Base-by-base conservation (phyloP, 2,797 vertebrate species). In the Crenuchus spilurus region DNA sequence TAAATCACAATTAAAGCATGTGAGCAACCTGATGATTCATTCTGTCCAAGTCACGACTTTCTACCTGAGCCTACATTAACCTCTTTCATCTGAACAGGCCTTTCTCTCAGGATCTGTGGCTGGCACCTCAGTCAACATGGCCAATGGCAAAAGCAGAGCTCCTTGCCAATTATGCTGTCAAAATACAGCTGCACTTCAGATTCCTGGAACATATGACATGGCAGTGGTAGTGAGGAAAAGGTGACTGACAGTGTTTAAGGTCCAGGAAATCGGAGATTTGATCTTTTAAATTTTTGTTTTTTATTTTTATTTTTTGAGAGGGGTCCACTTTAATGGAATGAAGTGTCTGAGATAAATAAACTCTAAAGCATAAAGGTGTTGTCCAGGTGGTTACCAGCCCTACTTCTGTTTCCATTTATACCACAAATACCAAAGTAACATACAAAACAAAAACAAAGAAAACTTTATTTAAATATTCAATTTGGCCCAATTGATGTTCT, bases 131-230 rank as follows among this genome's bases (percentile, higher is more conserved):
- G 87, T 89, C 84, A 81, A 87, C 87, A 79, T 44, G 82, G 70
- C 66, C 84, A 80, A 74, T 72, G 82, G 80, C 48, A 63, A 48
- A 58, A 86, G 79, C 88, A 87, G 84, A 0, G 0, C 74, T 67
- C 82, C 79, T 76, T 92, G 91, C 94, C 93, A 92, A 88, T 91
- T 92, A 92, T 92, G 88, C 92, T 94, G 93, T 93, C 88, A 76
- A 88, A 80, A 88, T 87, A 92, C 94, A 95, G 93, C 93, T 94
- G 94, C 90, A 89, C 75, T 90, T 90, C 88, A 88, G 88, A 91
- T 91, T 91, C 90, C 83, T 67, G 84, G 83, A 86, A 92, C 93
- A 94, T 95, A 93, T 95, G 94, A 92, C 85, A 84, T 80, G 90
- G 67, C 90, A 92, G 91, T 92, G 88, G 81, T 76, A 72, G 78